These are phyloP conservation scores for Gryon sp. DNA, from an alignment of 1,140 invertebrate genomes.

Conservation along the genomic window DNA sequence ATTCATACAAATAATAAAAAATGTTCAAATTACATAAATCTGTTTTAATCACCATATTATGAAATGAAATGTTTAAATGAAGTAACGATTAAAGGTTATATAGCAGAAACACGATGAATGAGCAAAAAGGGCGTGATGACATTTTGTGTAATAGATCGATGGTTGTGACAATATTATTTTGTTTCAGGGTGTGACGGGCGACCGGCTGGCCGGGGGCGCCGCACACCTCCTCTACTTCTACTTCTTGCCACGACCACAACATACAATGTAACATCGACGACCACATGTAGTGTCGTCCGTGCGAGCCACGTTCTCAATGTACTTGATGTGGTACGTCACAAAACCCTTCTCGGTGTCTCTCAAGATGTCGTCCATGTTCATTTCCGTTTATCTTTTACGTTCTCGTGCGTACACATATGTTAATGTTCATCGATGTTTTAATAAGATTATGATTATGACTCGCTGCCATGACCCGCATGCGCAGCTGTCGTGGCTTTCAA, in stretches of 20 bases:
- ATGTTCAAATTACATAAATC: no score
- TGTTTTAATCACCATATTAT: conserved; percentile 5
- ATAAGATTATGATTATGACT: conserved; percentile 55
- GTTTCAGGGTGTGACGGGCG: conserved; percentile 80
- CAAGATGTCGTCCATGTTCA: conserved; percentile 71
- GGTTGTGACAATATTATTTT: conserved; percentile 77
- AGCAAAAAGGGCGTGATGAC: conserved; percentile 62
- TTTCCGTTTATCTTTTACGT: conserved; percentile 72
- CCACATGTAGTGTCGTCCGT: conserved; percentile 76
- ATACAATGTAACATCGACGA: conserved; percentile 78
- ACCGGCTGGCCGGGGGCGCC: conserved; percentile 79
- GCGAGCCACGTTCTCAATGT: conserved; percentile 77
- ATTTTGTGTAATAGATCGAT: conserved; percentile 66
- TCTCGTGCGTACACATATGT: conserved; percentile 70
- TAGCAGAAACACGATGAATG: conserved; percentile 47
- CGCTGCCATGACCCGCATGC: conserved; percentile 59
- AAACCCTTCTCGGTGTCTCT: conserved; percentile 77
- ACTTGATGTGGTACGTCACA: conserved; percentile 79
- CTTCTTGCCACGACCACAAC: conserved; percentile 78
- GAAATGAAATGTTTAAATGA: background rate
- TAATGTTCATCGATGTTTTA: conserved; percentile 70
- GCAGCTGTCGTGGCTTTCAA: conserved; percentile 59
- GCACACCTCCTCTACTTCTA: conserved; percentile 79
- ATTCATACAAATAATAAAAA: no score
- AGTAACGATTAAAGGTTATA: conserved; percentile 24